phyloP scores from a whole-genome alignment of 2,113 vertebrate genomes.

The Pitta sordida region DNA sequence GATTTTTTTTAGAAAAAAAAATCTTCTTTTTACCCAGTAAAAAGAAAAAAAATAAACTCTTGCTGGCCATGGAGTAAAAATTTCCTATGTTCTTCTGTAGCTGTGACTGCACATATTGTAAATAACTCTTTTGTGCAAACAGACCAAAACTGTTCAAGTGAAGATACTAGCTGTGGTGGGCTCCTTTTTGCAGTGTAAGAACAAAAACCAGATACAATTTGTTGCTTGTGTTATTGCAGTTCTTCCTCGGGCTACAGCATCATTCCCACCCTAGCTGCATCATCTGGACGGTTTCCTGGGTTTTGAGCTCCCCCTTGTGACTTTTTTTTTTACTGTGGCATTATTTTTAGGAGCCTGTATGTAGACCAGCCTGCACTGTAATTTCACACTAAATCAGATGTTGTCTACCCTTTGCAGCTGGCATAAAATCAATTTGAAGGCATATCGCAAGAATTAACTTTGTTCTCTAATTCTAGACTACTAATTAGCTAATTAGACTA shows the following conservation, averaged over 20 bases:
- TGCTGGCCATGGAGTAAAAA: constrained; percentile 64
- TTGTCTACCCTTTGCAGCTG: background rate
- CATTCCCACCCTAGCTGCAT: background rate
- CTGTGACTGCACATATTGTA: constrained; percentile 64
- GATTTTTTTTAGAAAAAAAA: background rate
- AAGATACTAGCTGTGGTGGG: background rate
- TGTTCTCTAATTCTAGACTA: background rate
- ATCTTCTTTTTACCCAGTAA: constrained; percentile 45
- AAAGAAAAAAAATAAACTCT: constrained; percentile 60
- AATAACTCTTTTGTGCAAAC: constrained; percentile 34
- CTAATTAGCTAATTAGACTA: background rate
- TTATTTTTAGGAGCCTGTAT: background rate
- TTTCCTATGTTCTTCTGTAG: constrained; percentile 59
- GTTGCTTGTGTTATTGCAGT: background rate
- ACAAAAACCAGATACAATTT: background rate
- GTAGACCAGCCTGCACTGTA: background rate
- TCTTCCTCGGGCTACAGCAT: background rate
- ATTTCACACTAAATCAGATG: background rate
- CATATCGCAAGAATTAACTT: background rate
- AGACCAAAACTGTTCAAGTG: constrained; percentile 7
- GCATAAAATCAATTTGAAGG: background rate
- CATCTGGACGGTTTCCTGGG: background rate
- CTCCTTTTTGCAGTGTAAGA: constrained; percentile 7
- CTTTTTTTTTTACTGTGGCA: background rate
- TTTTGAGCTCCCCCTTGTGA: constrained; percentile 50